A percentile compares a stretch with the other conserved stretches of the same genome.
Evolutionary conservation across 2,888 invertebrate genomes (phyloP).

Genomic region (Spodoptera littoralis): DNA sequence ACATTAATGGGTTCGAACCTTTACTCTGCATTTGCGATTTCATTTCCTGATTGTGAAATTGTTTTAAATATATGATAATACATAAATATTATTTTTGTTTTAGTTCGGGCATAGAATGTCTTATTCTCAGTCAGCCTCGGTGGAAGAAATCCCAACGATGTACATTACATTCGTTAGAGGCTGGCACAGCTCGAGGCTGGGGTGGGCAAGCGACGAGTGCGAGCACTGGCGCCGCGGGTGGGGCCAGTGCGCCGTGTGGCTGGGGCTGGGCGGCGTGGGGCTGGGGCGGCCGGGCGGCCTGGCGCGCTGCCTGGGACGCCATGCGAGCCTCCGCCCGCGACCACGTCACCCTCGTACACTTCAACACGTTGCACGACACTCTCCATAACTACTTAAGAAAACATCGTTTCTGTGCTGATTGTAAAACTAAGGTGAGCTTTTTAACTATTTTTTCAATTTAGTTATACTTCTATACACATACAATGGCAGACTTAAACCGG

Average conservation of each 20-base stretch:
- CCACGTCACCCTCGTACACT: slow-evolving; percentile 96
- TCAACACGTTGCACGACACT: slow-evolving; percentile 94
- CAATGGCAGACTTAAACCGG: no score
- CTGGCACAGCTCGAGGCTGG: slow-evolving; percentile 92
- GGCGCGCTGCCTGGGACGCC: slow-evolving; percentile 95
- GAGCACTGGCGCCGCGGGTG: slow-evolving; percentile 85
- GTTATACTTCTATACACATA: no score
- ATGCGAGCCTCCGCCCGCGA: slow-evolving; percentile 94
- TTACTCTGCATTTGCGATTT: no score
- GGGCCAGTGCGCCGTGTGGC: slow-evolving; percentile 91
- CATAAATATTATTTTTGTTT: slow-evolving; percentile 51
- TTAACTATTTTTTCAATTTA: background rate
- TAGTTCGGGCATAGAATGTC: slow-evolving; percentile 92
- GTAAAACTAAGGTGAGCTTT: slow-evolving; percentile 94
- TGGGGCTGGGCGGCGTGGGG: slow-evolving; percentile 94
- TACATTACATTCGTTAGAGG: slow-evolving; percentile 96
- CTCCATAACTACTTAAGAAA: slow-evolving; percentile 97
- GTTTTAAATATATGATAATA: no score
- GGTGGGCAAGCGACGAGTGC: slow-evolving; percentile 75
- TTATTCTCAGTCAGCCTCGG: slow-evolving; percentile 94
- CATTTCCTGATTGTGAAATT: no score
- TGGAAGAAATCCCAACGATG: slow-evolving; percentile 97
- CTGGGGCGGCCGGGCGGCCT: slow-evolving; percentile 89
- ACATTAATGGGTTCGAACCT: no score
- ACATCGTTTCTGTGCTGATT: slow-evolving; percentile 98